Base-by-base conservation (phyloP, 1,140 invertebrate genomes). In the Acromyrmex heyeri region DNA sequence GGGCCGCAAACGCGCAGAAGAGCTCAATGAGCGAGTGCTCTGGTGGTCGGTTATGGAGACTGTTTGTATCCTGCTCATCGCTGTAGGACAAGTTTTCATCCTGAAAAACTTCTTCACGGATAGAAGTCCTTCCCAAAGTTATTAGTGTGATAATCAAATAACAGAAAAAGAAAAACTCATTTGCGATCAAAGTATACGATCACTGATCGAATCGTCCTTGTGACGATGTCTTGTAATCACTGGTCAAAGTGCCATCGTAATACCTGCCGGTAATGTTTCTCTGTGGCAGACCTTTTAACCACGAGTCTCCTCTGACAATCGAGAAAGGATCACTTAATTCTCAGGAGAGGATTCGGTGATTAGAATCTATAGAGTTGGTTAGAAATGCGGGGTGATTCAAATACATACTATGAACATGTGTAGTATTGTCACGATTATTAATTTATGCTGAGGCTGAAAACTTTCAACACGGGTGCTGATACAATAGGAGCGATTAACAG, bases 101-200 rank as follows among this genome's bases (percentile, higher is more conserved):
- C 95, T 99, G 12, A 98, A 98, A 93, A 99, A 98, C 93, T 99
- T 99, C 96, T 99, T 99, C 94, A 97, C 98, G 78, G 99, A 99
- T 91, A 97, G 98, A 91, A 97, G 97, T 91, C 96, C 97, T 18
- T 96, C 94, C 64, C 93, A 95, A 57, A 85, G 88, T 53, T 30
- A 78, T 57, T 92, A 90, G 82, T 85, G 34, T 59, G 77, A 83
- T 57, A 61, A 78, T 34, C 44, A 88, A 82, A 21, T 81, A 81
- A 83, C 10, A n/a, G 16, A 61, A 75, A 59, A 21, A 38, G 55
- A 48, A 83, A 18, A 62, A 81, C 57, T 73, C 30, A 48, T 55
- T 77, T 24, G 50, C 69, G 55, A 53, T 50, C 48, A 67, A 82
- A 76, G 53, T 81, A 75, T 61, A 77, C 21, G 82, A 78, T 77